Conservation (phyloP, 2,888 invertebrate species). For the Agelastica alni region DNA sequence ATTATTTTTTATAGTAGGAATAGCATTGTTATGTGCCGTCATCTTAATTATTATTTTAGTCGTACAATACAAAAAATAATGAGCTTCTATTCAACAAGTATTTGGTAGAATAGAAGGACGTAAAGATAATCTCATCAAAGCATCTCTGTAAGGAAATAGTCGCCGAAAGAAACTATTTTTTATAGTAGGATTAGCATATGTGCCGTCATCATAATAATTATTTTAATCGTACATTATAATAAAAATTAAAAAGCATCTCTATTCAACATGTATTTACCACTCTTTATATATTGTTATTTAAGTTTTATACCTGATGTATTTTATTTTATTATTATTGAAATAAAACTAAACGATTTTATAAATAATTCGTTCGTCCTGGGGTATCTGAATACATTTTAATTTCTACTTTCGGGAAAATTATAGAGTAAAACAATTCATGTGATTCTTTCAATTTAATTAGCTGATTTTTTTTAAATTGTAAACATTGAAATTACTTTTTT, state of each 20-base stretch:
- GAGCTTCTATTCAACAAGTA: constrained; percentile 68
- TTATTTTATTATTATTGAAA: not conserved
- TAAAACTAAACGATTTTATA: too few relatives aligned
- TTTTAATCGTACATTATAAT: constrained; percentile 56
- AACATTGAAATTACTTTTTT: too few relatives aligned
- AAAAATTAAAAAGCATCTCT: constrained; percentile 29
- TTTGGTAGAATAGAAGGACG: constrained; percentile 79
- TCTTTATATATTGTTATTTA: too few relatives aligned
- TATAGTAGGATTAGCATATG: constrained; percentile 68
- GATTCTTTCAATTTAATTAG: too few relatives aligned
- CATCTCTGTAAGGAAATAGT: constrained; percentile 76
- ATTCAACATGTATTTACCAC: constrained; percentile 74
- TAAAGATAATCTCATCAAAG: constrained; percentile 77
- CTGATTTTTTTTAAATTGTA: too few relatives aligned
- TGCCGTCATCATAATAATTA: constrained; percentile 69
- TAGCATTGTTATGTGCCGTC: constrained; percentile 69
- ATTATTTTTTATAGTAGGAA: constrained; percentile 70
- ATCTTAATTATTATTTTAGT: constrained; percentile 69
- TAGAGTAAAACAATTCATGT: too few relatives aligned
- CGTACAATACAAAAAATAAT: constrained; percentile 26
- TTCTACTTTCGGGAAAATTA: too few relatives aligned
- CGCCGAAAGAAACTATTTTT: constrained; percentile 77
- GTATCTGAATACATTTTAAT: too few relatives aligned
- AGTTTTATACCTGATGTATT: not conserved
- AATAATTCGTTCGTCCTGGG: too few relatives aligned